A percentile compares a stretch with the other conserved stretches of the same genome.
phyloP scores from a whole-genome alignment of 2,113 vertebrate species.

The Phrynosoma platyrhinos region DNA sequence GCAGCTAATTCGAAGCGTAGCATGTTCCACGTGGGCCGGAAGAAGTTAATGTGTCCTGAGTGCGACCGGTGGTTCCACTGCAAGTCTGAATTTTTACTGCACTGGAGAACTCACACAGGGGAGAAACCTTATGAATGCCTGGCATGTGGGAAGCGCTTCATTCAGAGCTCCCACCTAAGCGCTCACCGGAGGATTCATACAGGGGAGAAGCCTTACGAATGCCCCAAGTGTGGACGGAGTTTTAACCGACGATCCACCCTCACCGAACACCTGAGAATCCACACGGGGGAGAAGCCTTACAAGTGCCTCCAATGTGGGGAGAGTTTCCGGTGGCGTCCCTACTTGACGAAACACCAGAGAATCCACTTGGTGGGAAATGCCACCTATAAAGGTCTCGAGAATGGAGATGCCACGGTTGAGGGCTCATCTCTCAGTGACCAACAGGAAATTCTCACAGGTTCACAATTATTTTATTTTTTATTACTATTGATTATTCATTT shows the following conservation, averaged over 20 bases:
- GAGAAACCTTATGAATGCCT: conserved; percentile 48
- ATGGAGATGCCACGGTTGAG: conserved; percentile 18
- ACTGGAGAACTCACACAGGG: conserved; percentile 70
- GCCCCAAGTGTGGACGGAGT: conserved; percentile 36
- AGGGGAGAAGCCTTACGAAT: conserved; percentile 44
- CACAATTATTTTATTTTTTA: too few species aligned
- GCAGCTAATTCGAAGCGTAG: conserved; percentile 16
- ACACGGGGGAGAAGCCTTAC: conserved; percentile 60
- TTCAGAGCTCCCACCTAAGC: conserved; percentile 52
- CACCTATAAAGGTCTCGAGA: background rate
- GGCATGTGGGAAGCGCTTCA: conserved; percentile 43
- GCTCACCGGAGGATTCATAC: conserved; percentile 48
- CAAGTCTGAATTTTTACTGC: conserved; percentile 73
- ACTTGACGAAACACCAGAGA: conserved; percentile 67
- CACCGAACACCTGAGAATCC: conserved; percentile 46
- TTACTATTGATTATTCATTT: too few species aligned
- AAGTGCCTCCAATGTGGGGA: conserved; percentile 65
- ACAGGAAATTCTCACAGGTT: background rate
- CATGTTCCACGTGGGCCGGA: conserved; percentile 37
- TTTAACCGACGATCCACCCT: conserved; percentile 49
- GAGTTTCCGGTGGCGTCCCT: conserved; percentile 65
- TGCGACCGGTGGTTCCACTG: conserved; percentile 76
- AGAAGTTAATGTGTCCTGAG: conserved; percentile 55
- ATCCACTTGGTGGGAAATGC: conserved; percentile 56
- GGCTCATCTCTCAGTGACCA: background rate